These are phyloP conservation scores for Zosterops japonicus DNA, from an alignment of 2,113 vertebrate genomes.

Conservation along the genomic window DNA sequence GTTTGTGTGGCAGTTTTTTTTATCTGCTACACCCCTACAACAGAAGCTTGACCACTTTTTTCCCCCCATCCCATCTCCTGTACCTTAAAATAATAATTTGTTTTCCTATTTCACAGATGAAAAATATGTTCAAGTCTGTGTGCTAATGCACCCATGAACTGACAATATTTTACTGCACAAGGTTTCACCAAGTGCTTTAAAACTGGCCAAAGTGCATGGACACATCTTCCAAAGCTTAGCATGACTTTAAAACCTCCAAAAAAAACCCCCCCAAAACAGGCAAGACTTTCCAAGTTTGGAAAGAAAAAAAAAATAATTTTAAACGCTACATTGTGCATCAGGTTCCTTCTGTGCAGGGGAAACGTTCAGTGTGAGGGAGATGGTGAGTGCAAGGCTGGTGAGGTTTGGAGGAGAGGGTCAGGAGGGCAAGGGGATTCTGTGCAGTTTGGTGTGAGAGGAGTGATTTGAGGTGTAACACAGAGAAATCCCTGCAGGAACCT, in stretches of 20 bases:
- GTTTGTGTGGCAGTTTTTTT: background rate
- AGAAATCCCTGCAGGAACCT: too few species aligned
- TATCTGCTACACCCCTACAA: too few species aligned
- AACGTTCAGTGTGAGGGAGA: background rate
- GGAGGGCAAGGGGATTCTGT: rapidly evolving
- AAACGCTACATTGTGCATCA: rapidly evolving
- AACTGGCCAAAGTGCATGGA: rapidly evolving
- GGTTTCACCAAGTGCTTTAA: background rate
- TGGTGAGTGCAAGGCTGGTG: background rate
- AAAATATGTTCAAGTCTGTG: background rate
- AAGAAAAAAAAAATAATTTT: background rate
- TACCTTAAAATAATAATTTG: background rate
- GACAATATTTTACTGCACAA: background rate
- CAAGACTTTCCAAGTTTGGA: background rate
- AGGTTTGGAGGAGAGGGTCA: background rate
- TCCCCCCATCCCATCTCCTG: too few species aligned
- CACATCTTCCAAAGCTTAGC: background rate
- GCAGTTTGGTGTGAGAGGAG: background rate
- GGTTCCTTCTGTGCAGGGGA: background rate
- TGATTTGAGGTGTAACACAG: too few species aligned
- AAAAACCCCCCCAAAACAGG: background rate
- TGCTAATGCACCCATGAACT: rapidly evolving
- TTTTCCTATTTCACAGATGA: rapidly evolving
- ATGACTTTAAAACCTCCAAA: too few species aligned
- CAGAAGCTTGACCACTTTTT: background rate